Evolutionary conservation across 2,113 vertebrate genomes (phyloP).

Genomic region (Copsychus sechellarum): DNA sequence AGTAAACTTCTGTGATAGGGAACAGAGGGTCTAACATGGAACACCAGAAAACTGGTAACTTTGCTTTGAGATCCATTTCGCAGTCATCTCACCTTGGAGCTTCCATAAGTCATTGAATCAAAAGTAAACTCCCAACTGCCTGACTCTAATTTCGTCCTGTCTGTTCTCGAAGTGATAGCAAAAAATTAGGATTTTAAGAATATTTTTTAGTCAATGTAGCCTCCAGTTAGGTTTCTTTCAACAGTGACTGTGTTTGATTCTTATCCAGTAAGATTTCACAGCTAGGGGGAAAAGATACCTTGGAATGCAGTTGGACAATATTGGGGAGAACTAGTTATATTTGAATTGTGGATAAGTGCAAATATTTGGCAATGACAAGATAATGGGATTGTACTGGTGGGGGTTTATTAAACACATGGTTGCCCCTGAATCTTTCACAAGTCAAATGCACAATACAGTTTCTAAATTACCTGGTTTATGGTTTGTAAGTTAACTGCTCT

Average conservation of each 20-base stretch:
- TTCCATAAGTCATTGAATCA: not conserved
- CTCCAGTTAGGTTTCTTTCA: not conserved
- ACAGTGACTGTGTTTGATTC: not conserved
- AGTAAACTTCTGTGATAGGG: not conserved
- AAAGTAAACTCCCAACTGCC: not conserved
- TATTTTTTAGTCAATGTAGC: not conserved
- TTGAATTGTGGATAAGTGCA: not conserved
- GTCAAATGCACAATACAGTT: not conserved
- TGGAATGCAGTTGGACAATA: not conserved
- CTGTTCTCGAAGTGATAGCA: not conserved
- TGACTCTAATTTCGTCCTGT: not conserved
- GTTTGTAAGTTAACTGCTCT: slow-evolving; percentile 19
- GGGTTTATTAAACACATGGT: not conserved
- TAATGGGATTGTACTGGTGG: not conserved
- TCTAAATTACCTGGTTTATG: not conserved
- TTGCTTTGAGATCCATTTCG: not conserved
- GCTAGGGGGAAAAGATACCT: not conserved
- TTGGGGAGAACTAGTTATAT: not conserved
- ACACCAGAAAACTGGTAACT: not conserved
- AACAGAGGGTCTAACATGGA: not conserved
- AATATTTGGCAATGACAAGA: not conserved
- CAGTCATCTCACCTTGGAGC: not conserved
- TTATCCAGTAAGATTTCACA: not conserved
- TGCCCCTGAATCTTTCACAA: not conserved
- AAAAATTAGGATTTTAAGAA: not conserved